Evolutionary conservation across 2,888 invertebrate genomes (phyloP).

Genomic region (Drosophila koepferae): DNA sequence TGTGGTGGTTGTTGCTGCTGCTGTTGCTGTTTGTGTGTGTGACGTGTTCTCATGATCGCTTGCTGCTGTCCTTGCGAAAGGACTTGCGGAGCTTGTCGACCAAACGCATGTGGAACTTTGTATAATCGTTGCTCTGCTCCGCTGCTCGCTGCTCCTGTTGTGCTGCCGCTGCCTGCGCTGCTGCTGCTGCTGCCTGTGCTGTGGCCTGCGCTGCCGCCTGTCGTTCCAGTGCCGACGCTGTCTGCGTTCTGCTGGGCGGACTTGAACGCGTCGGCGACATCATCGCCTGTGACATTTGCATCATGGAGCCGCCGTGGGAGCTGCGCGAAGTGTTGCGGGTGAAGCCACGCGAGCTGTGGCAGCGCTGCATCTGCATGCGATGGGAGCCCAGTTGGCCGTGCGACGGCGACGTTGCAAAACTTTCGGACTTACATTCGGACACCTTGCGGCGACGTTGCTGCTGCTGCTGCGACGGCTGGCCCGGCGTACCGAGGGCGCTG

Average conservation of each 20-base stretch:
- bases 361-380: slow-evolving; percentile 85
- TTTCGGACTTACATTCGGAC: slow-evolving; percentile 85
- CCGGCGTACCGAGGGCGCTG: slow-evolving; percentile 86
- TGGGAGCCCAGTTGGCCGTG: slow-evolving; percentile 79
- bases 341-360: slow-evolving; percentile 87
- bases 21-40: slow-evolving; percentile 31
- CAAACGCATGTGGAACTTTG: slow-evolving; percentile 90
- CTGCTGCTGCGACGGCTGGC: slow-evolving; percentile 11
- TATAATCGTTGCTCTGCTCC: slow-evolving; percentile 86
- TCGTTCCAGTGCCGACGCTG: slow-evolving; percentile 60
- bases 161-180: slow-evolving; percentile 51
- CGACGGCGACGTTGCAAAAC: slow-evolving; percentile 86
- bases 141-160: slow-evolving; percentile 22
- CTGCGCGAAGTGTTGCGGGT: slow-evolving; percentile 88
- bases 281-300: slow-evolving; percentile 46
- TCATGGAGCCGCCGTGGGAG: slow-evolving; percentile 86
- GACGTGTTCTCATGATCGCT: slow-evolving; percentile 82
- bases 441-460: slow-evolving; percentile 86
- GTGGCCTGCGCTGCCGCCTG: slow-evolving; percentile 62
- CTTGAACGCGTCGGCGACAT: slow-evolving; percentile 88
- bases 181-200: slow-evolving; percentile 67
- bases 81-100: slow-evolving; percentile 90
- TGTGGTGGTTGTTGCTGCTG: not conserved
- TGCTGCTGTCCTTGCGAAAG: slow-evolving; percentile 86
- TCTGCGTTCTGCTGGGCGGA: slow-evolving; percentile 85